Evolutionary conservation across 2,797 vertebrate genomes (phyloP), one percentile per base, ranked within the genome.

Genomic region (Strix occidentalis): DNA sequence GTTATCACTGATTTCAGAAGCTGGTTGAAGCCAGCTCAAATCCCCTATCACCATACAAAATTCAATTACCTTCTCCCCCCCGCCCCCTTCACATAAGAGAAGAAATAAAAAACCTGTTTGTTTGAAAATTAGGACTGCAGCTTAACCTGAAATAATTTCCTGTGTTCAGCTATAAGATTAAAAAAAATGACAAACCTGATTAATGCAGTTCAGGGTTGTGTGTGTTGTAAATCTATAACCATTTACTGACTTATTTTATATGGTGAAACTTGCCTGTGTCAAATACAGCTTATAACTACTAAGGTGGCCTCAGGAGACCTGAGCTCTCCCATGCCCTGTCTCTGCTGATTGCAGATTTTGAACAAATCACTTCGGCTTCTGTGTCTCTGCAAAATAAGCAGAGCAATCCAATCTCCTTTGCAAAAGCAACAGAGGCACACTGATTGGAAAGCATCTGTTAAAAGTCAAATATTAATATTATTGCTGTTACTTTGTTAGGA

Each of bases 1-100:
- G 69, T 91, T 92, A 91, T 61, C 87, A 48, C 84, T 66, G 78
- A 93, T 91, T 95, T 94, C 84, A 89, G 75, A 81, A 78, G 68
- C 86, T 78, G 74, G 75, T 51, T 92, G 95, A 94, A 93, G 86
- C 57, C 60, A 89, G 88, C 61, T 77, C 71, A 89, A 94, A 89
- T 92, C 85, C 53, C 71, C 77, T 87, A 79, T 74, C 91, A 37
- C 72, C 76, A 56, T 53, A 94, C 43, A 82, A 89, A 95, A 94
- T 61, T 93, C 57, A 94, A 81, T 86, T 94, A 93, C 71, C 9
- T 80, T 33, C 4, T 3, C 15, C 16, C 15, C 9, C 5, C 15
- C 15, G 5, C 14, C 28, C 3, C 15, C 13, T 10, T 25, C 26
- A 50, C n/a, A 76, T 12, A 16, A 79, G 16, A 65, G 69, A 58